Base-by-base conservation (phyloP, 2,797 vertebrate species). In the Sphaeramia orbicularis region DNA sequence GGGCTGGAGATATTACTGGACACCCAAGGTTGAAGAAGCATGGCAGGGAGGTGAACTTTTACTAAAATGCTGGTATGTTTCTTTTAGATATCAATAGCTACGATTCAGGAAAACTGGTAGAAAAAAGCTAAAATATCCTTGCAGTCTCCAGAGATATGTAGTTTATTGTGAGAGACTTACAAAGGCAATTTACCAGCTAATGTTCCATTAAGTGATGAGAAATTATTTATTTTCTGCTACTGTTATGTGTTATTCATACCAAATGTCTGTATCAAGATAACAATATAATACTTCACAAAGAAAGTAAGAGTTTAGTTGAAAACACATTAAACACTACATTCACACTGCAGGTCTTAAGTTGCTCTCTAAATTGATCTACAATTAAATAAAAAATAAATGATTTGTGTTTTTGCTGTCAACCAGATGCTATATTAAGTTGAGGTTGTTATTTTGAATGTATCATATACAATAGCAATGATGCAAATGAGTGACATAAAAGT, bases 291-390 rank as follows among this genome's bases (percentile, higher is more conserved):
- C 66, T 65, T 73, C 81, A 76, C 56, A 75, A 83, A 84, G 81
- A 86, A 76, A 71, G 81, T 85, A 71, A 60, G 61, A 76, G 65
- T 76, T 87, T 62, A 59, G 71, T 61, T 74, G 63, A 65, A 82
- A 84, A 70, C 68, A 50, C 74, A 87, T 89, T 71, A 86, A 81
- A n/a, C n/a, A n/a, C n/a, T n/a, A n/a, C n/a, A n/a, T n/a, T n/a
- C n/a, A 21, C 19, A 21, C 19, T 21, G 19, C 19, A 21, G 19
- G 19, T 21, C 19, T 21, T 21, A 21, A 4, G 19, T 21, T 21
- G 21, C 19, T 21, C 4, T 21, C 19, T 21, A 21, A 21, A 21
- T 4, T 2, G 2, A 4, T 21, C 21, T 21, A 21, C 19, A 21
- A 21, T 21, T 21, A 4, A 21, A 21, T 21, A 4, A 21, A n/a